phyloP scores from a whole-genome alignment of 2,113 vertebrate species.

The Microcebus ravelobensis region DNA sequence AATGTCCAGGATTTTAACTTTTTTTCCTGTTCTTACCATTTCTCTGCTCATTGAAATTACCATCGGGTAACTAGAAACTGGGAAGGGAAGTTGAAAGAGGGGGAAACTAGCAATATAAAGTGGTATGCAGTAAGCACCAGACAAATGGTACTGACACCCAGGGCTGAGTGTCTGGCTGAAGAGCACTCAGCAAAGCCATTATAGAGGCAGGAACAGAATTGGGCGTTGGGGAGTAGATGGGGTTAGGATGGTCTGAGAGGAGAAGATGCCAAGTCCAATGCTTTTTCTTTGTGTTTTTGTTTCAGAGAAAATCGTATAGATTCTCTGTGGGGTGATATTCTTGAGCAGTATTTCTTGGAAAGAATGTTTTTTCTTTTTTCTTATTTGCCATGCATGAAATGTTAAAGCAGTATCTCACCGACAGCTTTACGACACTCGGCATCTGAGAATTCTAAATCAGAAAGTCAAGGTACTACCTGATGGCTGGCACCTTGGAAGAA shows the following conservation, averaged over 20 bases:
- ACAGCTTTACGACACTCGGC: background rate
- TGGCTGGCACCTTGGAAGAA: slow-evolving; percentile 10
- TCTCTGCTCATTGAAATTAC: slow-evolving; percentile 1
- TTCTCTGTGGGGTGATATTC: background rate
- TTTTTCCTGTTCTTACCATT: background rate
- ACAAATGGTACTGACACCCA: background rate
- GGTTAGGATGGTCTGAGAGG: background rate
- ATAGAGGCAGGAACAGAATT: background rate
- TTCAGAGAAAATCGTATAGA: background rate
- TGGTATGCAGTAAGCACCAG: background rate
- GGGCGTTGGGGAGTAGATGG: background rate
- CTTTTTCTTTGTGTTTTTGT: background rate
- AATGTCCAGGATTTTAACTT: background rate
- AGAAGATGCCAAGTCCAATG: background rate
- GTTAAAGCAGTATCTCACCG: background rate
- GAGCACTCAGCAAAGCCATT: background rate
- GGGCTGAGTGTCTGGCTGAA: too few species aligned
- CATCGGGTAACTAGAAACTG: background rate
- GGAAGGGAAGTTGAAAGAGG: background rate
- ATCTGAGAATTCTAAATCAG: background rate
- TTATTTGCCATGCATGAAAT: background rate
- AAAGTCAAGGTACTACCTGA: background rate
- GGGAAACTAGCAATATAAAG: background rate
- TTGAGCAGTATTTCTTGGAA: slow-evolving; percentile 6
- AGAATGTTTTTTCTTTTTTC: background rate